These are phyloP conservation scores for Lycocerus yunnanus DNA, from an alignment of 2,888 invertebrate genomes.

Conservation along the genomic window DNA sequence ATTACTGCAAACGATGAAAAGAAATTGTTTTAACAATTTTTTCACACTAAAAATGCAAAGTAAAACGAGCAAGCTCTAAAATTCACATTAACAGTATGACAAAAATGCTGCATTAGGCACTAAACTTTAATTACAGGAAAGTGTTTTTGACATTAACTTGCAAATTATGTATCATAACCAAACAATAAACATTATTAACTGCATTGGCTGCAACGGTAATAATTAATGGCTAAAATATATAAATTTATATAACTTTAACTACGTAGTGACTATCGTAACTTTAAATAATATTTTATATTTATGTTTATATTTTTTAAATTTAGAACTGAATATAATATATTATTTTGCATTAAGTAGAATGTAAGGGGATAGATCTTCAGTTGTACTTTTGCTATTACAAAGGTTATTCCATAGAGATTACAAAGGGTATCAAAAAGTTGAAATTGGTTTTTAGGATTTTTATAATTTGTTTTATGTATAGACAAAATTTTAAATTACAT, in stretches of 20 bases:
- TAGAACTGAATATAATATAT: neutral
- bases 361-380: neutral
- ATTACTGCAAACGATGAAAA: neutral
- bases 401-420: constrained; percentile 18
- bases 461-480: constrained; percentile 10
- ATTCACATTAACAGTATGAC: neutral
- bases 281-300: neutral
- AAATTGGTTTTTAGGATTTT: constrained; percentile 14
- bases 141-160: neutral
- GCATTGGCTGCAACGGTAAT: neutral
- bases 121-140: neutral
- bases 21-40: neutral
- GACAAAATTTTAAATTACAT: neutral
- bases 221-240: neutral
- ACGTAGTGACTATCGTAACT: too few relatives aligned
- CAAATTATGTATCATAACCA: neutral
- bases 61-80: neutral
- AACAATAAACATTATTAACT: neutral
- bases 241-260: neutral
- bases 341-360: neutral
- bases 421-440: constrained; percentile 14
- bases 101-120: neutral
- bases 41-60: neutral
- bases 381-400: constrained; percentile 12
- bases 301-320: neutral